Evolutionary conservation across 2,888 invertebrate species (phyloP).

Genomic region (Caenorhabditis angaria): DNA sequence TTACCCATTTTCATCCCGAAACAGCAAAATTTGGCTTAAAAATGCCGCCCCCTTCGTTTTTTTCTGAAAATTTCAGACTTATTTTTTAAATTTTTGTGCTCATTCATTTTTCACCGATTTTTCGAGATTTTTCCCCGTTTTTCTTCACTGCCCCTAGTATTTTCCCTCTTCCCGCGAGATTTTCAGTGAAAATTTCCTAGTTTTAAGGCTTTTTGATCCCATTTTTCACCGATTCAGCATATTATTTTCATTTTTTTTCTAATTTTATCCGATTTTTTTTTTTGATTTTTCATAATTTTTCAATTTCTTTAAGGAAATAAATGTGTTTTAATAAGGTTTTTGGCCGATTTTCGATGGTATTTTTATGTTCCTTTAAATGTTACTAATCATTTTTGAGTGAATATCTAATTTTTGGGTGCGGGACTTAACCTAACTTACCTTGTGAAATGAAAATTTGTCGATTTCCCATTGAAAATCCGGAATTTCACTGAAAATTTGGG

Average conservation of each 20-base stretch:
- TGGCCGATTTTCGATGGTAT: too few species aligned
- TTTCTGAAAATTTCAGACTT: too few species aligned
- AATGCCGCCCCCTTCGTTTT: too few species aligned
- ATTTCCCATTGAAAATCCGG: not conserved
- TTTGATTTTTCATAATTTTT: not conserved
- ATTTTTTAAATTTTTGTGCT: not conserved
- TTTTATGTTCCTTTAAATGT: too few species aligned
- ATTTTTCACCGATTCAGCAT: not conserved
- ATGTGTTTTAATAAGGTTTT: too few species aligned
- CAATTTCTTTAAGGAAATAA: not conserved
- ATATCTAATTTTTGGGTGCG: too few species aligned
- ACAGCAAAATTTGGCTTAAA: not conserved
- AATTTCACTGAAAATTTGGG: not conserved
- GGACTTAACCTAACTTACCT: too few species aligned
- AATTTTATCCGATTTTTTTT: not conserved
- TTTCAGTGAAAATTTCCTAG: not conserved
- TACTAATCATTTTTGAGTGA: too few species aligned
- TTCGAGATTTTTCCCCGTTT: not conserved
- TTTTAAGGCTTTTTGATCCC: not conserved
- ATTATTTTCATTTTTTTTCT: not conserved
- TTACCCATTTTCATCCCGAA: not conserved
- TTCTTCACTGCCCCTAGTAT: not conserved
- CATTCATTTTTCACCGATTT: not conserved
- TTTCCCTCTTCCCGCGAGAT: not conserved
- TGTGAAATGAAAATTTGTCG: too few species aligned